A percentile compares a stretch with the other conserved stretches of the same genome.
Conservation (phyloP, 2,113 vertebrate genomes). For the Corythaeola cristata region DNA sequence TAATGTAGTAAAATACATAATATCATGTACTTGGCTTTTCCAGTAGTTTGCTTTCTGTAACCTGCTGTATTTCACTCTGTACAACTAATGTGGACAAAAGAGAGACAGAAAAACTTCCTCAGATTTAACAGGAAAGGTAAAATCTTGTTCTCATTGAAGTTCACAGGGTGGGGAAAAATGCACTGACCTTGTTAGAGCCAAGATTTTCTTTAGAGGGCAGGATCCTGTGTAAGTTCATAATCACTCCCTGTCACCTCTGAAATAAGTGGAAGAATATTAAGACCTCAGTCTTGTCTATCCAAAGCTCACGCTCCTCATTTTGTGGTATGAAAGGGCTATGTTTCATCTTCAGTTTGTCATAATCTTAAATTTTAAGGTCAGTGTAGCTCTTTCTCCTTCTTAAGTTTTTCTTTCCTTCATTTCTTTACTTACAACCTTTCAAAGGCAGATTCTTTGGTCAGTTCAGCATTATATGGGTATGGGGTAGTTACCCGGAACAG, state of each 20-base stretch:
- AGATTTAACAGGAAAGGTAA: not conserved
- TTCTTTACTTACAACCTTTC: not conserved
- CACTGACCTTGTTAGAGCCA: constrained; percentile 7
- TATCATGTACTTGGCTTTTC: not conserved
- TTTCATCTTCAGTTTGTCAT: not conserved
- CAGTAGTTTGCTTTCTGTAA: not conserved
- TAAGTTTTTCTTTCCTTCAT: not conserved
- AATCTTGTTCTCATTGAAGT: not conserved
- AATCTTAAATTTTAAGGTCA: not conserved
- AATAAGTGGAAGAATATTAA: constrained; percentile 5
- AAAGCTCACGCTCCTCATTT: not conserved
- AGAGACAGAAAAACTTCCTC: not conserved
- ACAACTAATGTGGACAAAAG: not conserved
- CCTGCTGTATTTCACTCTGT: not conserved
- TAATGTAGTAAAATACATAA: not conserved
- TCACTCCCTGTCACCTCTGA: not conserved
- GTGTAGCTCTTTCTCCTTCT: not conserved
- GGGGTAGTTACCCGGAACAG: not conserved
- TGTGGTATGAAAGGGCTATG: not conserved
- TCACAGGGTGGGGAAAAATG: not conserved
- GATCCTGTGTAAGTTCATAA: not conserved
- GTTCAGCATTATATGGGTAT: not conserved
- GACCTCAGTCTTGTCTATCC: not conserved
- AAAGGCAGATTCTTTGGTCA: not conserved
- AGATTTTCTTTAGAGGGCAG: not conserved